Conservation (phyloP, 2,888 invertebrate species). For the Drosophila sordidapex region DNA sequence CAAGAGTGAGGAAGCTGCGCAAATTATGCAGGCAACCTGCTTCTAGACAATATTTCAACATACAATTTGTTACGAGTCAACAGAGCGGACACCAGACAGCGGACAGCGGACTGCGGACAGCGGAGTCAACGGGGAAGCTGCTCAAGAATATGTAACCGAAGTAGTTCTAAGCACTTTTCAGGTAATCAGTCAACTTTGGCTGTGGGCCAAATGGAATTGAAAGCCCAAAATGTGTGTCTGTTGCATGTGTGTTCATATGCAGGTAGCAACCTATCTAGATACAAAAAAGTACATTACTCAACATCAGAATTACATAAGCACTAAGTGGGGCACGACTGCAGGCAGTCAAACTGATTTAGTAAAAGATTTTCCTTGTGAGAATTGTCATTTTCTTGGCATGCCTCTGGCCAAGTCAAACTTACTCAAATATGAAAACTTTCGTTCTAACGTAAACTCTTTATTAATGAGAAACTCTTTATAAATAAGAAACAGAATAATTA, state of each 20-base stretch:
- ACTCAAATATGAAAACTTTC: not conserved
- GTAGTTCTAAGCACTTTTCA: conserved; percentile 26
- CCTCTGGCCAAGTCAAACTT: not conserved
- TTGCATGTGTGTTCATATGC: not conserved
- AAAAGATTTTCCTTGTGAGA: not conserved
- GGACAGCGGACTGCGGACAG: not conserved
- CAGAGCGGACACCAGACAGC: not conserved
- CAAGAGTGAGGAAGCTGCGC: conserved; percentile 31
- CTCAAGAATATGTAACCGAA: conserved; percentile 8
- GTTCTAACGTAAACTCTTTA: too few species aligned
- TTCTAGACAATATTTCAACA: conserved; percentile 49
- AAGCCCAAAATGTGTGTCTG: conserved; percentile 8
- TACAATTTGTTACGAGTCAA: conserved; percentile 52
- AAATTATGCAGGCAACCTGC: conserved; percentile 74
- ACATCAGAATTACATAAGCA: conserved; percentile 1
- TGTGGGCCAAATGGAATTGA: conserved; percentile 25
- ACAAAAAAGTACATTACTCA: conserved; percentile 4
- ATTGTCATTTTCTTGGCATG: not conserved
- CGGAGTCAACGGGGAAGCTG: not conserved
- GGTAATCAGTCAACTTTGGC: conserved; percentile 52
- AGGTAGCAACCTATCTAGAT: not conserved
- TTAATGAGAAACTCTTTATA: too few species aligned
- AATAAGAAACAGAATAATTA: too few species aligned
- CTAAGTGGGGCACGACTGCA: not conserved
- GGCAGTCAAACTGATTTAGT: not conserved